Evolutionary conservation across 2,797 vertebrate genomes (phyloP).

Genomic region (Propithecus deckenii): DNA sequence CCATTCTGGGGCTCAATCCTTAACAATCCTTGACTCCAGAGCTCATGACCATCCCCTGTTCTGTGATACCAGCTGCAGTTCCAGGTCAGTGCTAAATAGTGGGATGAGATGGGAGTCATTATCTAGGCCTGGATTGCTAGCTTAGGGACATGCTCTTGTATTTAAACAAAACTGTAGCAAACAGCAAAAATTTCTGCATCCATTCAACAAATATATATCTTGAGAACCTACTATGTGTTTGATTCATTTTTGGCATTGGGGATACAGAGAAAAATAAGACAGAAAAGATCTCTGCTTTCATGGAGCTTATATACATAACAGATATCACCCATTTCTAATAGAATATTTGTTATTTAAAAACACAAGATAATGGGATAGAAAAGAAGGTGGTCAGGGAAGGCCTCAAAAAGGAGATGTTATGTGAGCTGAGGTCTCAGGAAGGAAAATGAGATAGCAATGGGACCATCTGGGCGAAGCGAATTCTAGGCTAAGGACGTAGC

Average conservation of each 20-base stretch:
- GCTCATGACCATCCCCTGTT: background rate
- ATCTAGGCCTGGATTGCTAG: background rate
- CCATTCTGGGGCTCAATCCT: background rate
- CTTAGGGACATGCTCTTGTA: background rate
- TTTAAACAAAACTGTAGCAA: background rate
- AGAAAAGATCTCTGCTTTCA: background rate
- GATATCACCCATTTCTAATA: background rate
- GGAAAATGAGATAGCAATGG: background rate
- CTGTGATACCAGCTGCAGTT: background rate
- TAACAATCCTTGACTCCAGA: background rate
- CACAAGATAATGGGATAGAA: background rate
- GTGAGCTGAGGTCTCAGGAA: background rate
- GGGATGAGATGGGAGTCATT: background rate
- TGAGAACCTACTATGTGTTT: background rate
- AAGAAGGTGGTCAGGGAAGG: background rate
- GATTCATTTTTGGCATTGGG: background rate
- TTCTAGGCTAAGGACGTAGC: background rate
- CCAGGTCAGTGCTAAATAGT: background rate
- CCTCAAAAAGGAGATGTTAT: background rate
- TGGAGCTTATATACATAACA: background rate
- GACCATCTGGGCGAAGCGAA: background rate
- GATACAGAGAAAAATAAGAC: background rate
- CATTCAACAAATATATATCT: background rate
- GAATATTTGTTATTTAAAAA: background rate
- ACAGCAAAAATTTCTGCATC: background rate